phyloP scores from a whole-genome alignment of 35 echinoderm and acorn worm genomes.

The Strongylocentrotus purpuratus region DNA sequence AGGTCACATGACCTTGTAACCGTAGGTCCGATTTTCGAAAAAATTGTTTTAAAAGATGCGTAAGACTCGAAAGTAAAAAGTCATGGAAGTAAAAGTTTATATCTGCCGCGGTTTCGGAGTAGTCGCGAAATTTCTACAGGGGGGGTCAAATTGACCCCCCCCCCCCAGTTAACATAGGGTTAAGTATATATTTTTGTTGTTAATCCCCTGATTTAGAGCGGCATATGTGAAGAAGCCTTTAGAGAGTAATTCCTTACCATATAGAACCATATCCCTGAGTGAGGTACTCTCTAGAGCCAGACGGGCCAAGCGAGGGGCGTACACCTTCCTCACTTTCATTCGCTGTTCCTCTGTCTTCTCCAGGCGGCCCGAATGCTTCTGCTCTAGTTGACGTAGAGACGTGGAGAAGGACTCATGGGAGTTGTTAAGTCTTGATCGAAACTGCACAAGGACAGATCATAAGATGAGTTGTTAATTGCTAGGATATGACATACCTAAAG shows the following conservation, averaged over 20 bases:
- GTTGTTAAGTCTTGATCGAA: slow-evolving; percentile 79
- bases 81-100: no score
- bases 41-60: no score
- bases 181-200: no score
- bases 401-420: slow-evolving; percentile 94
- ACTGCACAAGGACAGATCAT: slow-evolving; percentile 52
- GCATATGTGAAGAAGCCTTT: neutral
- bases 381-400: slow-evolving; percentile 91
- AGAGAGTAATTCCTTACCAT: slow-evolving; percentile 69
- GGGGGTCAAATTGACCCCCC: no score
- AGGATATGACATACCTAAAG: no score
- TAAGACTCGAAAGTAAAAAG: no score
- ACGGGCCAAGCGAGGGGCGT: slow-evolving; percentile 86
- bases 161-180: no score
- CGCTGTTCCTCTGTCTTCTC: slow-evolving; percentile 98
- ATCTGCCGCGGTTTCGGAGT: no score
- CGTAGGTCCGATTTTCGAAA: no score
- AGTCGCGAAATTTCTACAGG: no score
- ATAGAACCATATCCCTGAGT: slow-evolving; percentile 89
- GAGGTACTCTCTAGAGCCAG: slow-evolving; percentile 96
- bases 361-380: slow-evolving; percentile 85
- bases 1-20: no score
- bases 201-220: no score
- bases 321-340: slow-evolving; percentile 95
- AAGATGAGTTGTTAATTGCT: neutral